A percentile compares a stretch with the other conserved stretches of the same genome.
These are phyloP conservation scores for Diabrotica virgifera DNA, from an alignment of 1,140 invertebrate genomes.

Conservation along the genomic window DNA sequence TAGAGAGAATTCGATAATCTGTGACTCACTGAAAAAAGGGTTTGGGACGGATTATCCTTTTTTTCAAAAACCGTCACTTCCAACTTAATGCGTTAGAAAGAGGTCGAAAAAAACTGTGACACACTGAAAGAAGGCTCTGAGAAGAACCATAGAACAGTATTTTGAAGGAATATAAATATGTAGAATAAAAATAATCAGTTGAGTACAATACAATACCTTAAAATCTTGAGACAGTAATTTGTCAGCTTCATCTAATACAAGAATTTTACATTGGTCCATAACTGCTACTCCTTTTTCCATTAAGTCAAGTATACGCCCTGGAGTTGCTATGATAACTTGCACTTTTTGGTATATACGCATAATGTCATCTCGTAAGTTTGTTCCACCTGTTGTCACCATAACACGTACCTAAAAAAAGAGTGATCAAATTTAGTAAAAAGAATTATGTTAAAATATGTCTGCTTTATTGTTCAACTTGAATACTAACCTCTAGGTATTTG, in stretches of 20 bases:
- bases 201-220: slow-evolving; percentile 52
- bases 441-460: too few relatives aligned
- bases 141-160: too few relatives aligned
- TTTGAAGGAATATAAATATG: too few relatives aligned
- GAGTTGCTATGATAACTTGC: slow-evolving; percentile 98
- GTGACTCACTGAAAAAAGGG: too few relatives aligned
- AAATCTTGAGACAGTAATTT: slow-evolving; percentile 99
- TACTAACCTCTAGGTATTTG: slow-evolving; percentile 91
- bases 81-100: too few relatives aligned
- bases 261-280: slow-evolving; percentile 93
- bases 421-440: background rate
- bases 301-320: slow-evolving; percentile 97
- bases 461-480: slow-evolving; percentile 44
- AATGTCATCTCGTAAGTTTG: slow-evolving; percentile 98
- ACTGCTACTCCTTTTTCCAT: slow-evolving; percentile 96
- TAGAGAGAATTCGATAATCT: too few relatives aligned
- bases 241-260: slow-evolving; percentile 99
- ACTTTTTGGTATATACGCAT: slow-evolving; percentile 99
- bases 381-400: slow-evolving; percentile 98
- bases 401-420: slow-evolving; percentile 65
- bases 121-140: too few relatives aligned
- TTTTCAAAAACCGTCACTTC: too few relatives aligned
- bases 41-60: too few relatives aligned
- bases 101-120: too few relatives aligned
- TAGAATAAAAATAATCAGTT: too few relatives aligned